Evolutionary conservation across 2,888 invertebrate genomes (phyloP).

Genomic region (Spisula solida): DNA sequence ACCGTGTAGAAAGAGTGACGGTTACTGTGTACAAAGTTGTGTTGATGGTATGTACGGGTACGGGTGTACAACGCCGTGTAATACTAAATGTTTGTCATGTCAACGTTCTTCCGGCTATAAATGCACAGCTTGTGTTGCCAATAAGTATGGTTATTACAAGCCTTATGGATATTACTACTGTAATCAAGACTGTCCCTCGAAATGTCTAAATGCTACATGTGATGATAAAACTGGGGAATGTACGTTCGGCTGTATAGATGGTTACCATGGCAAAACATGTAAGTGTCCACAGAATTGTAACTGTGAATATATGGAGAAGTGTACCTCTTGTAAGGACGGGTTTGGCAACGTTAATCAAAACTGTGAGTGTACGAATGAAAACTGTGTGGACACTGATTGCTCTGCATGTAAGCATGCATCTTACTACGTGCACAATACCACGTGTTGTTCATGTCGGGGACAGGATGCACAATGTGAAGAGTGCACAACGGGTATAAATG

Average conservation of each 20-base stretch:
- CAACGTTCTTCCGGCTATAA: neutral
- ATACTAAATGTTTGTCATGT: neutral
- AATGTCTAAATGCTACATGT: neutral
- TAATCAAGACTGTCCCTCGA: neutral
- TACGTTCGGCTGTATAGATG: neutral
- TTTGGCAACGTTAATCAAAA: neutral
- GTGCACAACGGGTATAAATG: neutral
- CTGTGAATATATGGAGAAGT: neutral
- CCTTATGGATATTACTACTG: neutral
- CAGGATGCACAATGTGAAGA: neutral
- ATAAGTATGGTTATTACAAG: neutral
- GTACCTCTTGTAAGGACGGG: neutral
- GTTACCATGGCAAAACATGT: neutral
- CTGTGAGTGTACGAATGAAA: neutral
- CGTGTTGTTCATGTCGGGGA: neutral
- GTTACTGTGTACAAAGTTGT: slow-evolving; percentile 15
- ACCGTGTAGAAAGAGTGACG: neutral
- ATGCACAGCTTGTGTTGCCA: neutral
- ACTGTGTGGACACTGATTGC: neutral
- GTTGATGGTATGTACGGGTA: neutral
- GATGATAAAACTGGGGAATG: slow-evolving; percentile 5
- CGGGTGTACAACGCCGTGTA: neutral
- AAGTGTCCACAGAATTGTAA: neutral
- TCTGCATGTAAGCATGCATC: neutral
- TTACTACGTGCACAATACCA: neutral